Evolutionary conservation across 2,797 vertebrate species (phyloP).

Genomic region (Tenualosa ilisha): DNA sequence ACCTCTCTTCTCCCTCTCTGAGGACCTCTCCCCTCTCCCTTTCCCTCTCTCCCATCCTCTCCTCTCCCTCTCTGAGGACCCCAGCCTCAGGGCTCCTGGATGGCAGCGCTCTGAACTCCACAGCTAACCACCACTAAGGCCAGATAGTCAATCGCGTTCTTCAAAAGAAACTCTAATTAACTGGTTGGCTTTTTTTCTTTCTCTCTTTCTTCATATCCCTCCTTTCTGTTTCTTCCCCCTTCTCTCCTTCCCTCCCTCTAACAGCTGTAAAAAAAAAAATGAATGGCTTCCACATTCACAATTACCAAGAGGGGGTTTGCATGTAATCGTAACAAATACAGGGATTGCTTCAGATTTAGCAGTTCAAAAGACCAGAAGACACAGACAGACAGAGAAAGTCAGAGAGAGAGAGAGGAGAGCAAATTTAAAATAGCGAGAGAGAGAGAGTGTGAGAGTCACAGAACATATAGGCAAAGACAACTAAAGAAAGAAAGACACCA

Average conservation of each 20-base stretch:
- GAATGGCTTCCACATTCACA: constrained; percentile 67
- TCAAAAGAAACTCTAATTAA: constrained; percentile 72
- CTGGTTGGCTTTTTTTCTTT: constrained; percentile 59
- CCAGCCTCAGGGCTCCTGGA: constrained; percentile 47
- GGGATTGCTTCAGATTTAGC: not conserved
- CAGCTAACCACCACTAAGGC: constrained; percentile 66
- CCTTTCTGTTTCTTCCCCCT: constrained; percentile 35
- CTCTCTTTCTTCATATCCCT: constrained; percentile 15
- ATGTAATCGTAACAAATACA: constrained; percentile 71
- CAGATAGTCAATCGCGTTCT: constrained; percentile 43
- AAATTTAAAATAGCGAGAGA: not conserved
- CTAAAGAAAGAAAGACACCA: constrained; percentile 58
- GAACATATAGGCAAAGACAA: too few species aligned
- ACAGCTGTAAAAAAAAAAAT: constrained; percentile 60
- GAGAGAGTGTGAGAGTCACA: constrained; percentile 56
- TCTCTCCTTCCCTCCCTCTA: constrained; percentile 50
- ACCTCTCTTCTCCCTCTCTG: not conserved
- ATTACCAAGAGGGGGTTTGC: constrained; percentile 70
- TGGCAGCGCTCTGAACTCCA: constrained; percentile 50
- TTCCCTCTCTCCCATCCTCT: not conserved
- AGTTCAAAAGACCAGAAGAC: not conserved
- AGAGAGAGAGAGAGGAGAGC: constrained; percentile 51
- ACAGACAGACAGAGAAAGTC: constrained; percentile 50
- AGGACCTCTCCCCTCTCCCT: not conserved
- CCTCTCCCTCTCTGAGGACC: not conserved